Base-by-base conservation (phyloP, 2,113 vertebrate genomes). In the Hippocampus mohnikei region DNA sequence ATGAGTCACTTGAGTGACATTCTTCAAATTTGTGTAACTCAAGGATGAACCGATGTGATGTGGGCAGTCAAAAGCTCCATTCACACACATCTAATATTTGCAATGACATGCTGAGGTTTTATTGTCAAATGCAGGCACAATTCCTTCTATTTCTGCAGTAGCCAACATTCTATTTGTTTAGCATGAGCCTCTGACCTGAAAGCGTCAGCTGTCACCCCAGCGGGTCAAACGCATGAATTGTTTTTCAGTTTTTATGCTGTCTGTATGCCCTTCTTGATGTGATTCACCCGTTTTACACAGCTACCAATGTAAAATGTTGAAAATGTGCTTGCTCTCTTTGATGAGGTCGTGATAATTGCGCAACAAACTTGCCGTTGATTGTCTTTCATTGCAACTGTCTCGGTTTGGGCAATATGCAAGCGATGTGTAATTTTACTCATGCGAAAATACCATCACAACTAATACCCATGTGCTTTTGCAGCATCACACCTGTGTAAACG, bases 371-470 rank as follows among this genome's bases (percentile, higher is more conserved):
- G 33, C 5, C 5, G 33, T 37, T 37, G 33, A 37, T 6, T 33
- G 29, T 37, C 33, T 37, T 37, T 37, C 33, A 37, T 37, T 37
- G 33, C 33, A 37, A 37, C 0, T 6, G 33, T 37, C 33, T 37
- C 1, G 33, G 33, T 37, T 37, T 37, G 33, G 33, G 33, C 33
- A 37, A 37, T 37, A 37, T 37, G 33, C 33, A 37, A 37, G 33
- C 33, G 5, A 33, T 33, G 5, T 71, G 70, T 65, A 60, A 56
- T 75, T 70, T 78, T 71, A 84, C 75, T 79, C 69, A 73, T 72
- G 67, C 63, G 79, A 80, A 77, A 76, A 76, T 61, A 75, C 78
- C 66, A 76, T 69, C 73, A 53, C 23, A 64, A 58, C 74, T 83
- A 77, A 25, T 27, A 58, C 12, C 25, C 4, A 59, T 15, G 56